Percentiles rank a stretch among this genome's conserved stretches.
Conservation (phyloP, 1,140 invertebrate genomes). For the Drosophila eugracilis region DNA sequence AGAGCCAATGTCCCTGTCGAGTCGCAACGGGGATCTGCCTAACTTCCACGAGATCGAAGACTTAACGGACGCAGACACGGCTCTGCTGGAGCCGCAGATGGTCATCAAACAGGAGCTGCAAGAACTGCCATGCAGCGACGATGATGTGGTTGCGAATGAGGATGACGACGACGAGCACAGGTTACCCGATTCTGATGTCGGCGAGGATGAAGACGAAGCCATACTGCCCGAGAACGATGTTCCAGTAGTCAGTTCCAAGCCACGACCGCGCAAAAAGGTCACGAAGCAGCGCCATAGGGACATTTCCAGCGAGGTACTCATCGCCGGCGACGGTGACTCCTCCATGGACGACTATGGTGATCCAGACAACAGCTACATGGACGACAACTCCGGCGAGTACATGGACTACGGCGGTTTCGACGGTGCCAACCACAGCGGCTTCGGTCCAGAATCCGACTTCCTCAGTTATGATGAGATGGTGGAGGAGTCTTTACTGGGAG, state of each 20-base stretch:
- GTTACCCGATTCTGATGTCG: constrained; percentile 33
- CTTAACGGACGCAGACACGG: constrained; percentile 72
- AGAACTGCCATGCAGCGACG: constrained; percentile 61
- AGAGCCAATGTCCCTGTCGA: constrained; percentile 48
- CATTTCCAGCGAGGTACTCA: constrained; percentile 48
- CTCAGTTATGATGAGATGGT: constrained; percentile 80
- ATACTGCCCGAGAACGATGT: constrained; percentile 60
- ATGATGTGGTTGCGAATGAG: constrained; percentile 28
- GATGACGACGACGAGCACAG: constrained; percentile 41
- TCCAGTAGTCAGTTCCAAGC: constrained; percentile 29
- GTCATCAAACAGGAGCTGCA: constrained; percentile 78
- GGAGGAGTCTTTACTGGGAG: constrained; percentile 74
- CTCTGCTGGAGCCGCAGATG: constrained; percentile 76
- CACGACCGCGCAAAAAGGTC: constrained; percentile 50
- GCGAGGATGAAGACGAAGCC: constrained; percentile 50
- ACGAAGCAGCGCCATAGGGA: constrained; percentile 26
- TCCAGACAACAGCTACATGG: constrained; percentile 54
- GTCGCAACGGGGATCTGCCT: constrained; percentile 30
- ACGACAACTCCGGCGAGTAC: constrained; percentile 59
- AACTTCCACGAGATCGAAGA: constrained; percentile 74
- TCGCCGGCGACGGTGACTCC: constrained; percentile 49
- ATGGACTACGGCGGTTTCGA: constrained; percentile 54
- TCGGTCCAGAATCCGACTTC: constrained; percentile 47
- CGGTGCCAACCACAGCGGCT: constrained; percentile 33
- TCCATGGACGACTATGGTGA: constrained; percentile 64